Conservation (phyloP, 2,797 vertebrate genomes). For the Anolis apletophallus region DNA sequence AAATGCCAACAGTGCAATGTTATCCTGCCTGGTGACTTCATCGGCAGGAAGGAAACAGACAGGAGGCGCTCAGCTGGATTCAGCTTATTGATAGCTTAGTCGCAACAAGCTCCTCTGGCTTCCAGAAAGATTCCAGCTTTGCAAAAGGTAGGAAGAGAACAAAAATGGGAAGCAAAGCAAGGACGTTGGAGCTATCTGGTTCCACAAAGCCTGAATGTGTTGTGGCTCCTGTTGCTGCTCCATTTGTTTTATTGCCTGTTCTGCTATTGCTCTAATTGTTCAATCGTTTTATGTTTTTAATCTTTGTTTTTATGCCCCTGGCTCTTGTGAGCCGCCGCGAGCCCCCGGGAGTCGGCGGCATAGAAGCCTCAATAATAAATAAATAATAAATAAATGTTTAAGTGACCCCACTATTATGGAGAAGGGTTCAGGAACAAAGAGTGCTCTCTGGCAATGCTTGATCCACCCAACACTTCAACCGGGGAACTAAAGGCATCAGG, state of each 20-base stretch:
- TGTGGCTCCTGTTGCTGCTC: too few species aligned
- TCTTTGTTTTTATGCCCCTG: too few species aligned
- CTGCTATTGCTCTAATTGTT: too few species aligned
- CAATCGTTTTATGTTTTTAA: too few species aligned
- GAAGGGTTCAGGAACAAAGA: background rate
- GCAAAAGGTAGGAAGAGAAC: background rate
- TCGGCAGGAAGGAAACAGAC: conserved; percentile 61
- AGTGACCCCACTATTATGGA: background rate
- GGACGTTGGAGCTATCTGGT: background rate
- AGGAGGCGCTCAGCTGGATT: background rate
- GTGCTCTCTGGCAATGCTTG: background rate
- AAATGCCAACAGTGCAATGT: conserved; percentile 19
- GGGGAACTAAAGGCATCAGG: too few species aligned
- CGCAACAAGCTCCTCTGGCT: background rate
- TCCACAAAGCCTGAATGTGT: too few species aligned
- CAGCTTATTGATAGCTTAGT: background rate
- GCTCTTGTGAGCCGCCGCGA: too few species aligned
- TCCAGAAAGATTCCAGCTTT: background rate
- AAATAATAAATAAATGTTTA: too few species aligned
- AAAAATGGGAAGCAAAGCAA: background rate
- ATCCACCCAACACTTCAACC: too few species aligned
- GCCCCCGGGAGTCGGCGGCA: too few species aligned
- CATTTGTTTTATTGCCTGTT: too few species aligned
- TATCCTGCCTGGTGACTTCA: conserved; percentile 48
- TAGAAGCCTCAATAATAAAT: too few species aligned